Percentiles rank a stretch among this genome's conserved stretches.
phyloP scores from a whole-genome alignment of 1,140 invertebrate genomes.

The Muscidifurax raptorellus region DNA sequence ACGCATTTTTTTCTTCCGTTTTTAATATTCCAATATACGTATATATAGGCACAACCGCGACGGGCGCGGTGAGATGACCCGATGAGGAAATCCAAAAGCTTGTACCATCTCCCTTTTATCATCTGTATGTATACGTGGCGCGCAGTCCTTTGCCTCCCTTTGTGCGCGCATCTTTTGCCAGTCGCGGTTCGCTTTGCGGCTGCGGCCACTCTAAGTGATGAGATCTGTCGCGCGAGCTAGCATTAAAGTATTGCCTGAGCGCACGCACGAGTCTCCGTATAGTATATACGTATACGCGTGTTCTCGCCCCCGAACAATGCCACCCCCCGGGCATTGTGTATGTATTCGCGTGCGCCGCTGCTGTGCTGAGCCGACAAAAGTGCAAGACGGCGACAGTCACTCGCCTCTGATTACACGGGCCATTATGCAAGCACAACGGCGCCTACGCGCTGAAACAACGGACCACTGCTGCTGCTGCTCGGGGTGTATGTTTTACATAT shows the following conservation, averaged over 20 bases:
- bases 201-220: slow-evolving; percentile 64
- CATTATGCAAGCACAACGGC: slow-evolving; percentile 67
- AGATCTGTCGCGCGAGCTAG: slow-evolving; percentile 59
- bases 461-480: background rate
- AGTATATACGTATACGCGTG: slow-evolving; percentile 42
- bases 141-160: background rate
- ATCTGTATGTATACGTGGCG: background rate
- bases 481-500: too few relatives aligned
- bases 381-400: slow-evolving; percentile 57
- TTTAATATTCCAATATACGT: too few relatives aligned
- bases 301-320: slow-evolving; percentile 59
- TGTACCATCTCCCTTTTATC: background rate
- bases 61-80: slow-evolving; percentile 2
- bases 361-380: slow-evolving; percentile 34
- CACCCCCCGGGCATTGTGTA: slow-evolving; percentile 39
- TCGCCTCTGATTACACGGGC: slow-evolving; percentile 67
- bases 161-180: background rate
- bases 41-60: too few relatives aligned
- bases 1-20: too few relatives aligned
- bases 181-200: background rate
- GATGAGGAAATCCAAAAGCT: slow-evolving; percentile 9
- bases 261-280: slow-evolving; percentile 32
- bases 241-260: slow-evolving; percentile 65
- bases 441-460: slow-evolving; percentile 21
- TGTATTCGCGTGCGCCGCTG: slow-evolving; percentile 42